Evolutionary conservation across 2,113 vertebrate genomes (phyloP).

Genomic region (Spizaetus ornatus): DNA sequence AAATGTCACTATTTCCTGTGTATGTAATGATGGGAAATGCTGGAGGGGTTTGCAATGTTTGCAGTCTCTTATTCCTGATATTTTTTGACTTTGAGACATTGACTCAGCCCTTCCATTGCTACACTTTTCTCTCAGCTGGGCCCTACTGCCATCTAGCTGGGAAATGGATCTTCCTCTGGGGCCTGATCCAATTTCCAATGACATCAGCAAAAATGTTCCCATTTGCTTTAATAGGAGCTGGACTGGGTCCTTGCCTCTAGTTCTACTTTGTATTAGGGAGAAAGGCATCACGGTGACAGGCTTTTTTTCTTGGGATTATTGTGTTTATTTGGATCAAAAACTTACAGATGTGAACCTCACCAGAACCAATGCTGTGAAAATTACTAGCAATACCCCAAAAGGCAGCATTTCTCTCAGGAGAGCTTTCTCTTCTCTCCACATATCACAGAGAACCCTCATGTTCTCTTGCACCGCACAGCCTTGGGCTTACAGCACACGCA

Average conservation of each 20-base stretch:
- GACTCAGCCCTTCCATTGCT: slow-evolving; percentile 28
- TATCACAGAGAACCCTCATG: background rate
- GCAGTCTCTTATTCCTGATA: background rate
- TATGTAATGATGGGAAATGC: background rate
- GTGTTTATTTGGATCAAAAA: background rate
- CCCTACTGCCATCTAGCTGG: slow-evolving; percentile 66
- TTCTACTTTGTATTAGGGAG: background rate
- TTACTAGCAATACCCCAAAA: background rate
- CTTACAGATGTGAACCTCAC: background rate
- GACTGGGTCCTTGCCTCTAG: background rate
- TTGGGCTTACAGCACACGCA: background rate
- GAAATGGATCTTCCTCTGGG: slow-evolving; percentile 64
- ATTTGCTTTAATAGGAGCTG: background rate
- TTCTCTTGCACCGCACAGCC: background rate
- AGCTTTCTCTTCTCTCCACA: background rate
- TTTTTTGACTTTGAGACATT: slow-evolving; percentile 43
- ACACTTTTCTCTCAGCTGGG: slow-evolving; percentile 35
- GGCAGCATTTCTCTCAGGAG: background rate
- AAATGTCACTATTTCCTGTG: background rate
- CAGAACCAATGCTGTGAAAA: background rate
- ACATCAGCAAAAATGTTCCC: slow-evolving; percentile 12
- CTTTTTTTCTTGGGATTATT: background rate
- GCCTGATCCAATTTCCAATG: slow-evolving; percentile 23
- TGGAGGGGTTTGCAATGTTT: background rate
- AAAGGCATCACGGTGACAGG: background rate